These are phyloP conservation scores for Falco rusticolus DNA, from an alignment of 2,797 vertebrate species.

Conservation along the genomic window DNA sequence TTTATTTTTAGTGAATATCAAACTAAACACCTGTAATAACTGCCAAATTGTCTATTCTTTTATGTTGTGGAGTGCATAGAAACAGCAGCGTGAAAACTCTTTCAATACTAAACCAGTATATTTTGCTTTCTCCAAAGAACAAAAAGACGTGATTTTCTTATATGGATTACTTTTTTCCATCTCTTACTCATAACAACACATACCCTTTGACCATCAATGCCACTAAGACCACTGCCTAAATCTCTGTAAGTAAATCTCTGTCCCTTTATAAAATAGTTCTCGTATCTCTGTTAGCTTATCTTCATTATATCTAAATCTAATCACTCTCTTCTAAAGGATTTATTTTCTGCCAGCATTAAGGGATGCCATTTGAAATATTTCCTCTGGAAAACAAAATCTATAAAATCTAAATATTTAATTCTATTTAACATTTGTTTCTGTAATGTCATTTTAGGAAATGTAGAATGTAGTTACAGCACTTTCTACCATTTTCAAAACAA, in stretches of 20 bases:
- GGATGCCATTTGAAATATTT: constrained; percentile 34
- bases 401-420: constrained; percentile 19
- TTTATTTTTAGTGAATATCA: constrained; percentile 11
- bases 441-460: constrained; percentile 45
- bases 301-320: constrained; percentile 30
- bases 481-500: constrained; percentile 32
- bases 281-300: constrained; percentile 4
- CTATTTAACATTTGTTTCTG: constrained; percentile 47
- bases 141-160: not conserved
- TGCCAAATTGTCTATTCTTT: not conserved
- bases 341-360: not conserved
- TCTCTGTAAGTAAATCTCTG: not conserved
- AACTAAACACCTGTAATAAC: not conserved
- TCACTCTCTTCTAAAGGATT: not conserved
- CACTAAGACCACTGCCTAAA: not conserved
- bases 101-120: not conserved
- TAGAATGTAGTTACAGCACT: not conserved
- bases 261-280: not conserved
- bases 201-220: not conserved
- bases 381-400: constrained; percentile 32
- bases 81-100: not conserved
- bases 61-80: not conserved
- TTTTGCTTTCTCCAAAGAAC: not conserved
- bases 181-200: not conserved
- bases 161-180: not conserved